A percentile compares a stretch with the other conserved stretches of the same genome.
These are phyloP conservation scores for Caenorhabditis virilis DNA, from an alignment of 2,888 invertebrate species.

Conservation along the genomic window DNA sequence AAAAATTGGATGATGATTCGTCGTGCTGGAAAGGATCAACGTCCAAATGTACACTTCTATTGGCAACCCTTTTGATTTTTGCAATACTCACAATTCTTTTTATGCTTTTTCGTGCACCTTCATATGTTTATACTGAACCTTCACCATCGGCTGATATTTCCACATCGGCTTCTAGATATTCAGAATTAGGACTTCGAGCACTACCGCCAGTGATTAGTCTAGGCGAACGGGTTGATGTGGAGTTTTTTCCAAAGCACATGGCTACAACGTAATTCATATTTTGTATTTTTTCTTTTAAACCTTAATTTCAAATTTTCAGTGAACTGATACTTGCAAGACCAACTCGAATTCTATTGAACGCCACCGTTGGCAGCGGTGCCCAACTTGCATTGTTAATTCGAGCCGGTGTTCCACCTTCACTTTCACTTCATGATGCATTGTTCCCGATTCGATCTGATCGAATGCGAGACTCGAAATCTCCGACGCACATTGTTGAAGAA, in stretches of 20 bases:
- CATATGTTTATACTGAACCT: constrained; percentile 46
- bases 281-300: too few relatives aligned
- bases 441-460: constrained; percentile 56
- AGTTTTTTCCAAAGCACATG: constrained; percentile 50
- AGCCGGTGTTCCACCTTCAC: constrained; percentile 82
- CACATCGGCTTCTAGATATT: constrained; percentile 23
- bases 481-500: constrained; percentile 28
- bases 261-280: constrained; percentile 45
- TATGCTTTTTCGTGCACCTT: constrained; percentile 39
- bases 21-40: constrained; percentile 1
- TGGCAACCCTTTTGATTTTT: constrained; percentile 29
- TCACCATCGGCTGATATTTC: constrained; percentile 30
- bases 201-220: constrained; percentile 51
- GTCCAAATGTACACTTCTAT: constrained; percentile 30
- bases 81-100: constrained; percentile 40
- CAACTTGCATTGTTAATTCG: constrained; percentile 87
- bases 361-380: constrained; percentile 60
- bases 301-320: constrained; percentile 17
- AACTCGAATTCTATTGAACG: constrained; percentile 48
- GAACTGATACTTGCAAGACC: constrained; percentile 41
- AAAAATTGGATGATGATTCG: constrained; percentile 26
- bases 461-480: constrained; percentile 14
- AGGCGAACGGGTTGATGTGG: constrained; percentile 54
- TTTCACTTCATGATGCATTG: constrained; percentile 91
- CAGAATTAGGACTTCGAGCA: constrained; percentile 41